Percentiles rank a stretch among this genome's conserved stretches.
phyloP scores from a whole-genome alignment of 2,888 invertebrate genomes.

The Megalurothrips usitatus region DNA sequence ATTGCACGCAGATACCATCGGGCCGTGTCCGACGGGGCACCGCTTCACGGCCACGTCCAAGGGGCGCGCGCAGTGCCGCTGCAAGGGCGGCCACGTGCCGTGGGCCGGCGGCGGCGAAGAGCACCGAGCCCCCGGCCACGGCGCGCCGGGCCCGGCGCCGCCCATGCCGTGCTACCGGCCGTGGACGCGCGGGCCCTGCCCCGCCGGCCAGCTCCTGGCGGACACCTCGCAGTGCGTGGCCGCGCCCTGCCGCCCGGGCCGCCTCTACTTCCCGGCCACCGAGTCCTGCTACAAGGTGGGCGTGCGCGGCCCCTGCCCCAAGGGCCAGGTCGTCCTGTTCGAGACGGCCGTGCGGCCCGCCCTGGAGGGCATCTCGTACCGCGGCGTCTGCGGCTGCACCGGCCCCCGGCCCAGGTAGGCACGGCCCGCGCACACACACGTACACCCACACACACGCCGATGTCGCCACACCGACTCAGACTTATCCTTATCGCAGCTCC shows the following conservation, averaged over 20 bases:
- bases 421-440: not conserved
- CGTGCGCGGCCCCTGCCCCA: slow-evolving; percentile 67
- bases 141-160: not conserved
- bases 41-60: slow-evolving; percentile 53
- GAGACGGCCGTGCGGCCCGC: slow-evolving; percentile 75
- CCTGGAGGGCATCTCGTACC: slow-evolving; percentile 74
- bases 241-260: slow-evolving; percentile 69
- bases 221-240: slow-evolving; percentile 63
- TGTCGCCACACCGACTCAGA: not conserved
- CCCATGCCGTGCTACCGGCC: slow-evolving; percentile 67
- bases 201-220: slow-evolving; percentile 52
- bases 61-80: slow-evolving; percentile 39
- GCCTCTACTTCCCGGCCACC: slow-evolving; percentile 69
- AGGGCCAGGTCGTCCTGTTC: slow-evolving; percentile 70
- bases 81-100: slow-evolving; percentile 40
- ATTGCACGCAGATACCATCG: slow-evolving; percentile 58
- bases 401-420: slow-evolving; percentile 44
- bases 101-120: slow-evolving; percentile 39
- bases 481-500: slow-evolving; percentile 10
- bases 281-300: slow-evolving; percentile 75
- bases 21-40: slow-evolving; percentile 72
- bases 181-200: slow-evolving; percentile 75
- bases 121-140: not conserved
- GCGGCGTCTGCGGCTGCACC: slow-evolving; percentile 74
- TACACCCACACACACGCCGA: not conserved